Evolutionary conservation across 1,140 invertebrate genomes (phyloP).

Genomic region (Ceratosolen fusciceps): DNA sequence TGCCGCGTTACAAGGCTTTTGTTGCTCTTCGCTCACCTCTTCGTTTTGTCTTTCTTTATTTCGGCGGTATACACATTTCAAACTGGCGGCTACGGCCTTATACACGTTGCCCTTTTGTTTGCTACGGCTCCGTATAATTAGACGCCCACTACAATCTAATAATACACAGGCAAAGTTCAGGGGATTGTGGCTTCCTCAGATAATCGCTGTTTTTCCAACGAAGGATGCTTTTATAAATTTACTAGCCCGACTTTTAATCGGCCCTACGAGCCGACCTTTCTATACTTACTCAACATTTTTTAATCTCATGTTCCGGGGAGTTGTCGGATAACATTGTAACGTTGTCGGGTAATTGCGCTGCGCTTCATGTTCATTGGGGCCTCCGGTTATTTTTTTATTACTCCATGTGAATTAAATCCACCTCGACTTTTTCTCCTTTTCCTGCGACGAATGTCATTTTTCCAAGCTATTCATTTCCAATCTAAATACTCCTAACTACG

Average conservation of each 20-base stretch:
- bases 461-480: constrained; percentile 28
- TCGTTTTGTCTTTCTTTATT: constrained; percentile 24
- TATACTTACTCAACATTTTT: no score
- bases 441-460: constrained; percentile 26
- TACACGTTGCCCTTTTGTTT: constrained; percentile 4
- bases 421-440: constrained; percentile 18
- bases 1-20: constrained; percentile 39
- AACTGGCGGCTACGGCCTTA: neutral
- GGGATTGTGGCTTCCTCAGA: neutral
- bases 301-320: no score
- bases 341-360: neutral
- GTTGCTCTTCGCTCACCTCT: constrained; percentile 6
- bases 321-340: neutral
- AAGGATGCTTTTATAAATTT: no score
- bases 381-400: neutral
- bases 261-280: no score
- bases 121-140: neutral
- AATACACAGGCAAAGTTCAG: neutral
- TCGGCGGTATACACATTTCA: neutral
- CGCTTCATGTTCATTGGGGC: constrained; percentile 12
- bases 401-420: constrained; percentile 3
- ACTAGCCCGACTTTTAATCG: no score
- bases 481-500: neutral
- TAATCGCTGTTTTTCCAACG: neutral
- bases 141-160: neutral